Evolutionary conservation across 2,113 vertebrate genomes (phyloP), one percentile per base, ranked within the genome.

Genomic region (Sturnira hondurensis): DNA sequence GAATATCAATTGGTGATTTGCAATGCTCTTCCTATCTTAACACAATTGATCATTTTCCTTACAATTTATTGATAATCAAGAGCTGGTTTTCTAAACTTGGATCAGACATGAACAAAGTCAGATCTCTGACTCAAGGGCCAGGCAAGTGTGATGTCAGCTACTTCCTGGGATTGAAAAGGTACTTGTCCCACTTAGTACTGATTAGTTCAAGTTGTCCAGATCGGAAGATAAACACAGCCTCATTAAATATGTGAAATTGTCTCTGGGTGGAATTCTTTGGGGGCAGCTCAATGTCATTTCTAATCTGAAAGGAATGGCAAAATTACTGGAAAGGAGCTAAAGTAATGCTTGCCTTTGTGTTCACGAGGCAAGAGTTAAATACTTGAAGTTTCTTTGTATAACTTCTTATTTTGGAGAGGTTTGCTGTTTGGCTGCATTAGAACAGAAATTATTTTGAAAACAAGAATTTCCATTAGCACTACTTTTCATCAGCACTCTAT

Each of bases 201-300:
- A 98, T 97, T 98, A 45, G 96, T 98, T 98, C 94, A 97, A 97
- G 90, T 96, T 96, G 38, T 68, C 91, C 97, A 98, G 95, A 97
- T 97, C 97, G 97, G 92, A 94, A 89, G 74, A 90, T 80, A 91
- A 88, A 91, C 83, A 78, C 54, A 97, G 89, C 31, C 91, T 41
- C 74, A 97, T 95, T 97, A 97, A 97, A 96, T 96, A 97, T 86
- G 36, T 78, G 95, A 94, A 76, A 6, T 93, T 96, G n/a, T 96
- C 74, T 85, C 84, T 94, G 58, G 58, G 94, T 96, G 68, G 88
- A 45, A 95, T 93, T 61, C 28, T 41, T 70, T 93, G 28, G 19
- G 28, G 47, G 61, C 36, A 96, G 24, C 2, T 76, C 26, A 70
- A 70, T 80, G 97, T 95, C 91, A 38, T 93, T 98, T 89, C 86